A percentile compares a stretch with the other conserved stretches of the same genome.
phyloP scores from a whole-genome alignment of 2,113 vertebrate species.

The Prunella fulvescens region DNA sequence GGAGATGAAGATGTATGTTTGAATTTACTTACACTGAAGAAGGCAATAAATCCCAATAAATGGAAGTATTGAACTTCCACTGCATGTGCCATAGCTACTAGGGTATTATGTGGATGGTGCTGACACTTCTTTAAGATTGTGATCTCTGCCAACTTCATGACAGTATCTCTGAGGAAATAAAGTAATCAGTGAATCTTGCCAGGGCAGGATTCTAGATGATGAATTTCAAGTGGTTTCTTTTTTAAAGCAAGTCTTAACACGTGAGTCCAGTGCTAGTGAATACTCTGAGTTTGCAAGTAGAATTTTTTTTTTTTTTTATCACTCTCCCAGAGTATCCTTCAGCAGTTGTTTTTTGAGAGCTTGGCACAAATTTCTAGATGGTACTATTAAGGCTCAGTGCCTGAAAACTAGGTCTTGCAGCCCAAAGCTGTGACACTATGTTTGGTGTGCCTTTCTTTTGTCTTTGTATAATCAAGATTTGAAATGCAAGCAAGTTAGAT shows the following conservation, averaged over 20 bases:
- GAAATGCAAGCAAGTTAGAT: neutral
- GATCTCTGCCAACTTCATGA: neutral
- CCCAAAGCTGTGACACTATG: neutral
- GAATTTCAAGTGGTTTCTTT: neutral
- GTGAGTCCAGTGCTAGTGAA: neutral
- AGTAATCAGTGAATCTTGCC: neutral
- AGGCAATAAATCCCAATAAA: neutral
- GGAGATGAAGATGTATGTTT: neutral
- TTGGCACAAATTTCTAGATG: neutral
- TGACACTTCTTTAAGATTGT: neutral
- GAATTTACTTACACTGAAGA: neutral
- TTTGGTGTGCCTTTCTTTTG: neutral
- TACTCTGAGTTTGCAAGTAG: neutral
- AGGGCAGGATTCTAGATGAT: neutral
- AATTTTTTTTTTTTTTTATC: neutral
- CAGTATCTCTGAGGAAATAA: neutral
- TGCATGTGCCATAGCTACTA: neutral
- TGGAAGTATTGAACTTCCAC: neutral
- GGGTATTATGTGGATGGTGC: neutral
- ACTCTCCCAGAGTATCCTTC: neutral
- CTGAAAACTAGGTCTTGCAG: neutral
- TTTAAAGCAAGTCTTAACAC: neutral
- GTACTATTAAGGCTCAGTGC: neutral
- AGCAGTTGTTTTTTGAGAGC: neutral
- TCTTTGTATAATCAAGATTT: neutral